These are phyloP conservation scores for Petrolisthes cinctipes DNA, from an alignment of 2,888 invertebrate genomes.

Conservation along the genomic window DNA sequence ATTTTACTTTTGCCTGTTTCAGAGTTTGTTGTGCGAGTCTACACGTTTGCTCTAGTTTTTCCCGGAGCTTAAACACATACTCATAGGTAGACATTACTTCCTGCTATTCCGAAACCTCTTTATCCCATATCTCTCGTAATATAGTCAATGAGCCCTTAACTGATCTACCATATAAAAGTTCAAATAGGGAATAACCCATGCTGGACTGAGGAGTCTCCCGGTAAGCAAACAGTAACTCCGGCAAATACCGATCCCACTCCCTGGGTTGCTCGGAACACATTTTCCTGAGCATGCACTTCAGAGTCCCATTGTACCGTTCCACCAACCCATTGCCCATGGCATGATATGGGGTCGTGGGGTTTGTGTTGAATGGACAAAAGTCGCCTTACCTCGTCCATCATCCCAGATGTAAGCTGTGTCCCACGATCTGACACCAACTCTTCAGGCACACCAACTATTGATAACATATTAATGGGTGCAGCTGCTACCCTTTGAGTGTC, in stretches of 20 bases:
- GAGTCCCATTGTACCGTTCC: constrained; percentile 6
- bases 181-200: constrained; percentile 16
- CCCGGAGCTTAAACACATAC: neutral
- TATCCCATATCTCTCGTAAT: constrained; percentile 1
- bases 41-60: neutral
- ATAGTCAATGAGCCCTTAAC: neutral
- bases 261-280: constrained; percentile 1
- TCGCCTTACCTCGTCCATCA: constrained; percentile 6
- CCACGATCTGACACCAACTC: neutral
- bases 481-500: neutral
- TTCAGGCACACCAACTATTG: constrained; percentile 4
- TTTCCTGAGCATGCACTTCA: constrained; percentile 14
- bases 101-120: neutral
- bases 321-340: neutral
- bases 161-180: constrained; percentile 1
- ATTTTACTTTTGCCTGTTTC: neutral
- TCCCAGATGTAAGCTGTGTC: neutral
- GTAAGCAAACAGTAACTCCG: neutral
- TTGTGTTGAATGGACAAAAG: neutral
- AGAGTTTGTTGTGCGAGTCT: neutral
- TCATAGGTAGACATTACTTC: constrained; percentile 17
- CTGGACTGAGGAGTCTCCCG: neutral
- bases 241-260: constrained; percentile 13
- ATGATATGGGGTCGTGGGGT: constrained; percentile 8
- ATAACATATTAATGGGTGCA: neutral